Percentiles rank a stretch among this genome's conserved stretches.
Conservation (phyloP, 2,888 invertebrate species). For the Agriopis marginaria region DNA sequence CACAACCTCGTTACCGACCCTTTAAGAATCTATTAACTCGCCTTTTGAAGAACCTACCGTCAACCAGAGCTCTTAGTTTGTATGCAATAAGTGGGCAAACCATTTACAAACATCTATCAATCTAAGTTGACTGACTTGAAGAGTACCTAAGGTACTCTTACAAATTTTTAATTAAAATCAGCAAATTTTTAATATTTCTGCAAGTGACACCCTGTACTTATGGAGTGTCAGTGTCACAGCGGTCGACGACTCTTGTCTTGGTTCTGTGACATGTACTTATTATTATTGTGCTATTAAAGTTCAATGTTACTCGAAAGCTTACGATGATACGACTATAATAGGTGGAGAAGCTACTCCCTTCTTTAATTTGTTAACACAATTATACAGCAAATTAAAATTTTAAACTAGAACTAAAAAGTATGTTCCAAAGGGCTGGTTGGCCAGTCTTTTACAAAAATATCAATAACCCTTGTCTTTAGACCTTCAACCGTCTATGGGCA, state of each 20-base stretch:
- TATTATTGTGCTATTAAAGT: slow-evolving; percentile 11
- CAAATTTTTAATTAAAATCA: neutral
- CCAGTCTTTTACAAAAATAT: too few species aligned
- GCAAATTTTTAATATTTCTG: slow-evolving; percentile 1
- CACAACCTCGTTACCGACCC: too few species aligned
- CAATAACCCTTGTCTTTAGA: too few species aligned
- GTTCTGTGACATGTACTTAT: slow-evolving; percentile 11
- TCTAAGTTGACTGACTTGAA: neutral
- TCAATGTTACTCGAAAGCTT: slow-evolving; percentile 18
- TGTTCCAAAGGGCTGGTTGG: too few species aligned
- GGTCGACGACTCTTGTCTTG: slow-evolving; percentile 22
- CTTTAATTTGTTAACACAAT: neutral
- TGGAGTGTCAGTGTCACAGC: slow-evolving; percentile 15
- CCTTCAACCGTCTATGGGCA: too few species aligned
- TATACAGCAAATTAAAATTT: neutral
- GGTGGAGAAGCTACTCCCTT: neutral
- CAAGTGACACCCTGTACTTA: slow-evolving; percentile 5
- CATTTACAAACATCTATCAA: neutral
- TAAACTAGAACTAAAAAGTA: neutral
- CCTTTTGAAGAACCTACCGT: too few species aligned
- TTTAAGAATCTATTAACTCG: too few species aligned
- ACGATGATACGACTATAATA: neutral
- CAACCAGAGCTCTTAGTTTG: too few species aligned
- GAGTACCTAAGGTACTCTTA: neutral
- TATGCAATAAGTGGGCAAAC: too few species aligned